These are phyloP conservation scores for Cybosia mesomella DNA, from an alignment of 2,888 invertebrate genomes.

Conservation along the genomic window DNA sequence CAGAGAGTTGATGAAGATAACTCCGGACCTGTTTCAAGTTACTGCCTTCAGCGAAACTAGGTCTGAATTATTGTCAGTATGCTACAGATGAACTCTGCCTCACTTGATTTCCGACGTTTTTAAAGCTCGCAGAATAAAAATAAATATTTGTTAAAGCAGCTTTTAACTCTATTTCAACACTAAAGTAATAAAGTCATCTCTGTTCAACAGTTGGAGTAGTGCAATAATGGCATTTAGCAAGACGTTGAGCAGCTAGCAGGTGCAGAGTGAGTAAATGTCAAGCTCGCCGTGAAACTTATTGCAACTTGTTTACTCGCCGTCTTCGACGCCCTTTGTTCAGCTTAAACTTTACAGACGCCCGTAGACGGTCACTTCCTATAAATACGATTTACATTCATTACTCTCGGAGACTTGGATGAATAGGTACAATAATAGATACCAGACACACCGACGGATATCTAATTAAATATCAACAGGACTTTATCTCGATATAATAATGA, in stretches of 20 bases:
- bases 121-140: no score
- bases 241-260: constrained; percentile 51
- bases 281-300: constrained; percentile 74
- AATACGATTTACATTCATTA: constrained; percentile 81
- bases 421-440: constrained; percentile 48
- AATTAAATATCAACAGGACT: not conserved
- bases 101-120: no score
- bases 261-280: constrained; percentile 64
- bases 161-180: not conserved
- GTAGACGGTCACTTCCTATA: constrained; percentile 73
- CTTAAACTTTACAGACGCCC: constrained; percentile 75
- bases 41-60: no score
- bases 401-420: constrained; percentile 55
- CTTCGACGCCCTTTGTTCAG: constrained; percentile 77
- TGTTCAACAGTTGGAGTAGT: constrained; percentile 55
- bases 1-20: no score
- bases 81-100: no score
- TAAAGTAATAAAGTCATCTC: constrained; percentile 2
- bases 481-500: not conserved
- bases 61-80: no score
- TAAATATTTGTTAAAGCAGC: not conserved
- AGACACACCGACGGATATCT: constrained; percentile 26
- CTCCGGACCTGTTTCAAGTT: no score
- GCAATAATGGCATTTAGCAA: constrained; percentile 71
- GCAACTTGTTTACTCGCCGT: constrained; percentile 81